phyloP scores from a whole-genome alignment of 2,797 vertebrate genomes.

The Florisuga fusca region DNA sequence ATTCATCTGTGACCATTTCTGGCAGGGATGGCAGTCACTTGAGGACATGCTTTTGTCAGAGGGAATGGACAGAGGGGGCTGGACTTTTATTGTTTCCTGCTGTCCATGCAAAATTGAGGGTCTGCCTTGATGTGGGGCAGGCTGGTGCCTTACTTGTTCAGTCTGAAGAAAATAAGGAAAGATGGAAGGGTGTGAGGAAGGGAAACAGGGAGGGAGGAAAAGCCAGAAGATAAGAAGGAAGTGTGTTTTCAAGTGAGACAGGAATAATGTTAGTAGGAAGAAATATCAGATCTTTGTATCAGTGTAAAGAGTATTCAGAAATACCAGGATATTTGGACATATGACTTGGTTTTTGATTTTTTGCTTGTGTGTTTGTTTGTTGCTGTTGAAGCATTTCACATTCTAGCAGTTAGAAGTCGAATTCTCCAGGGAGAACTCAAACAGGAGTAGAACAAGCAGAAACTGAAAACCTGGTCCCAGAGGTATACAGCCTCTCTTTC shows the following conservation, averaged over 20 bases:
- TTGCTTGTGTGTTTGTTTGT: neutral
- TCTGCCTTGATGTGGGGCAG: neutral
- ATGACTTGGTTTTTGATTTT: neutral
- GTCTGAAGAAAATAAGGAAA: neutral
- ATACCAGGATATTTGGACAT: neutral
- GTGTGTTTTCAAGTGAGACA: neutral
- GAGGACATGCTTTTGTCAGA: neutral
- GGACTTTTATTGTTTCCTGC: neutral
- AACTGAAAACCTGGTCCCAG: slow-evolving; percentile 4
- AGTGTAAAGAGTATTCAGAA: neutral
- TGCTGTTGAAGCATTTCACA: slow-evolving; percentile 35
- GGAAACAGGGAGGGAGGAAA: neutral
- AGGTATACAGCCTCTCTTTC: neutral
- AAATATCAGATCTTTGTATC: neutral
- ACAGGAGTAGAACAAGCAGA: neutral
- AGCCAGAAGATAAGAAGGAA: neutral
- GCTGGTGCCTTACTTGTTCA: neutral
- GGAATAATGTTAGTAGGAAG: neutral
- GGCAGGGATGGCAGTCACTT: neutral
- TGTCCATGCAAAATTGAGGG: neutral
- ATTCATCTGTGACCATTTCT: neutral
- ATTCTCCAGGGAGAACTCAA: slow-evolving; percentile 18
- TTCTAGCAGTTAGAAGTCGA: slow-evolving; percentile 13
- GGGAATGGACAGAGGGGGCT: neutral
- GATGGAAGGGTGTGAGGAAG: neutral